Evolutionary conservation across 2,888 invertebrate species (phyloP).

Genomic region (Drosophila fungiperda): DNA sequence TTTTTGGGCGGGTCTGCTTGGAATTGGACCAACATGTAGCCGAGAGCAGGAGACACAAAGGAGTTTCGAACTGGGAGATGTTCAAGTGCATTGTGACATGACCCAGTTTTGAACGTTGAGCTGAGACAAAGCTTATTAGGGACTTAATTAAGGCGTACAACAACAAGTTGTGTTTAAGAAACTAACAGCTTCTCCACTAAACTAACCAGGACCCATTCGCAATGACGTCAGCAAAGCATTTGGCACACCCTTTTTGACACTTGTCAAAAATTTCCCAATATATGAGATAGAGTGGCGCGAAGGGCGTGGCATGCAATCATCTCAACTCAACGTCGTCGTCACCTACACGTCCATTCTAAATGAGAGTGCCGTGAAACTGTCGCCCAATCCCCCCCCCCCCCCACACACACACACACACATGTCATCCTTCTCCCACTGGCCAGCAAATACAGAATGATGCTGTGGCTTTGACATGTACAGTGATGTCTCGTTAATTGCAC

Average conservation of each 20-base stretch:
- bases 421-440: conserved; percentile 22
- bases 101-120: conserved; percentile 31
- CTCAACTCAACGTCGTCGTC: conserved; percentile 5
- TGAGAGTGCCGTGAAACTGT: conserved; percentile 36
- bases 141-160: conserved; percentile 34
- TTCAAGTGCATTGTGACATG: conserved; percentile 21
- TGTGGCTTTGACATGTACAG: conserved; percentile 4
- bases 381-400: neutral
- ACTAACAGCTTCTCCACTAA: neutral
- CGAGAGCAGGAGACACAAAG: neutral
- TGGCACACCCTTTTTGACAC: conserved; percentile 4
- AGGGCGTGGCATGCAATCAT: conserved; percentile 8
- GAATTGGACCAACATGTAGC: neutral
- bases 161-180: conserved; percentile 9
- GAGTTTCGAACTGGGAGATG: neutral
- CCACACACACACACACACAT: neutral
- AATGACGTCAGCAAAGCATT: conserved; percentile 23
- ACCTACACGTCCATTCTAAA: conserved; percentile 42
- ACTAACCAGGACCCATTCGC: conserved; percentile 1
- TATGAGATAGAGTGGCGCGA: conserved; percentile 17
- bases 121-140: conserved; percentile 16
- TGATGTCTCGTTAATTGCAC: neutral
- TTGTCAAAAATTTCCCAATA: conserved; percentile 49
- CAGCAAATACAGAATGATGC: conserved; percentile 13
- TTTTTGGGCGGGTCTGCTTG: conserved; percentile 33